Evolutionary conservation across 2,797 vertebrate genomes (phyloP), one percentile per base, ranked within the genome.

Genomic region (Poecilia gillii): DNA sequence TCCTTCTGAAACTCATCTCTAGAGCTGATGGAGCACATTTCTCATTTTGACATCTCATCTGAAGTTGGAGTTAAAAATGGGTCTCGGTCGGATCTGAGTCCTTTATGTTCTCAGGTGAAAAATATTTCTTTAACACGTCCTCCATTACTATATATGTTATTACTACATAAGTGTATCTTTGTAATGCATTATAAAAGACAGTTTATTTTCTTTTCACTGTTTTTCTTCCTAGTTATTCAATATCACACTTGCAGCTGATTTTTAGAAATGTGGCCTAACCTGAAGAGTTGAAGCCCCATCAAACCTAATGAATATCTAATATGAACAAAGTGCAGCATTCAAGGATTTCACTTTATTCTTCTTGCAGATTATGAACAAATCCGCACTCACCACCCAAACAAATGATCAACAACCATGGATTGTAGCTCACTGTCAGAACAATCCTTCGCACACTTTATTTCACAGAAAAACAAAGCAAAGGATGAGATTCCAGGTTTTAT

Each of bases 81-180:
- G 49, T 45, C 72, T 45, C 1, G 2, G 31, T 20, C 1, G 28
- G 7, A 87, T 92, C 87, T 84, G 14, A 4, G 20, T 25, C n/a
- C 28, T 74, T 16, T 74, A 84, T 74, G 79, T 59, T 81, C 82
- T 72, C 77, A 84, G 87, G 86, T 91, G 90, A 90, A 91, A 91
- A 79, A 83, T 85, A 89, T 91, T 89, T 84, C 83, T 93, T 92
- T 92, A 89, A 85, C 89, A 93, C 91, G 87, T 84, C 79, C 84
- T 28, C 2, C 75, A 75, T 77, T 53, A 1, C 81, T 81, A 74
- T 88, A 9, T 23, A 51, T 9, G 49, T 51, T 51, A 51, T 20
- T 51, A 84, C 83, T 81, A 87, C 9, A 55, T n/a, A 49, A 70
- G 18, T 84, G 78, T 83, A 84, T 91, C 77, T 47, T 20, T 80